Conservation (phyloP, 2,113 vertebrate species). For the Cavia porcellus region DNA sequence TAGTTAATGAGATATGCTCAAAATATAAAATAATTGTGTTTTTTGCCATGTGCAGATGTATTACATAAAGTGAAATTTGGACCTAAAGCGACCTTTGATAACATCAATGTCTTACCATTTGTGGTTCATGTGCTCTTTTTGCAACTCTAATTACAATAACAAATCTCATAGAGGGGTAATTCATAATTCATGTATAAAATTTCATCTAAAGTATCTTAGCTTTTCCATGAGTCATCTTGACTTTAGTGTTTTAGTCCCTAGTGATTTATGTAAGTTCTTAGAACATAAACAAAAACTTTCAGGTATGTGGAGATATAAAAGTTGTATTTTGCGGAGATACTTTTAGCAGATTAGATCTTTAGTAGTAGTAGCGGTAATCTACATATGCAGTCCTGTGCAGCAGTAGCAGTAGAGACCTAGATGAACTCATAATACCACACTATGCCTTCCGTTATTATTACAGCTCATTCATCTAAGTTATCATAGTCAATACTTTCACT, state of each 20-base stretch:
- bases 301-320: neutral
- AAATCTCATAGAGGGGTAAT: neutral
- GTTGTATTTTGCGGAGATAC: neutral
- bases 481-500: neutral
- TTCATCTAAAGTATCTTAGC: neutral
- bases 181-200: neutral
- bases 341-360: neutral
- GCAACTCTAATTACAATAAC: neutral
- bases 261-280: neutral
- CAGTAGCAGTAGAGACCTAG: neutral
- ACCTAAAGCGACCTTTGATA: neutral
- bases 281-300: neutral
- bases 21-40: neutral
- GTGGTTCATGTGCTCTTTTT: neutral
- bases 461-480: neutral
- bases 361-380: neutral
- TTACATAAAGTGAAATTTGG: neutral
- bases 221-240: neutral
- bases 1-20: neutral
- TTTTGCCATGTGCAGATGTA: neutral
- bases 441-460: neutral
- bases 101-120: neutral
- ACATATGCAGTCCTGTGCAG: neutral
- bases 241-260: neutral
- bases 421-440: too few relatives aligned